Conservation (phyloP, 2,797 vertebrate species). For the Manis javanica region DNA sequence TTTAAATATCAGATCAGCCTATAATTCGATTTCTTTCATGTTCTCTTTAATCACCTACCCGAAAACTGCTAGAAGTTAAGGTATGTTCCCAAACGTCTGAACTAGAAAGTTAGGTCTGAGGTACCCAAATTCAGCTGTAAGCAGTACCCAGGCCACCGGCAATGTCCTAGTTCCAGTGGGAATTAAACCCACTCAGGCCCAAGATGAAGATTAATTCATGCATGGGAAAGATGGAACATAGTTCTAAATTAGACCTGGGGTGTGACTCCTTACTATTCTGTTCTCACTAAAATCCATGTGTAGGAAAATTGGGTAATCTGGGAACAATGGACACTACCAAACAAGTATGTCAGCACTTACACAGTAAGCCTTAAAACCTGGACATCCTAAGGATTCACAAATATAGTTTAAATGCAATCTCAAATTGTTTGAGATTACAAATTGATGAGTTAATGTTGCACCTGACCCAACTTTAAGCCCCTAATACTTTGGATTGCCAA, state of each 20-base stretch:
- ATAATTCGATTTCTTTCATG: slow-evolving; percentile 44
- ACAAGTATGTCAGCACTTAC: background rate
- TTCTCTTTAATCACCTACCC: slow-evolving; percentile 65
- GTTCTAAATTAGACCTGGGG: slow-evolving; percentile 13
- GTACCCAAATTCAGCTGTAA: slow-evolving; percentile 25
- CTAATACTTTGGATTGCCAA: slow-evolving; percentile 37
- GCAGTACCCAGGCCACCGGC: background rate
- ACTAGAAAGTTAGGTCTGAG: slow-evolving; percentile 30
- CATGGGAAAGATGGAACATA: background rate
- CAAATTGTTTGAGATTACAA: slow-evolving; percentile 31
- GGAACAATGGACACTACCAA: slow-evolving; percentile 2
- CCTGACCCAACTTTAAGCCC: slow-evolving; percentile 17
- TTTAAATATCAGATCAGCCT: slow-evolving; percentile 34
- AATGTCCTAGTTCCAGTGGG: background rate
- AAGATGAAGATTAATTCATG: slow-evolving; percentile 29
- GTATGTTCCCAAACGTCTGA: slow-evolving; percentile 41
- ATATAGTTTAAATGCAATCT: slow-evolving; percentile 36
- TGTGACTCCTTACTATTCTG: slow-evolving; percentile 19
- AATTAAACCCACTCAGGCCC: background rate
- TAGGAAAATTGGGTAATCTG: slow-evolving; percentile 13
- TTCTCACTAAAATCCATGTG: slow-evolving; percentile 19
- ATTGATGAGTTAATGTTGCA: background rate
- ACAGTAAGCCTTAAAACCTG: background rate
- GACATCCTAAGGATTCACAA: slow-evolving; percentile 9
- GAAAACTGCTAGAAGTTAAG: slow-evolving; percentile 60